Evolutionary conservation across 2,113 vertebrate genomes (phyloP).

Genomic region (Pogonocichla stellata): DNA sequence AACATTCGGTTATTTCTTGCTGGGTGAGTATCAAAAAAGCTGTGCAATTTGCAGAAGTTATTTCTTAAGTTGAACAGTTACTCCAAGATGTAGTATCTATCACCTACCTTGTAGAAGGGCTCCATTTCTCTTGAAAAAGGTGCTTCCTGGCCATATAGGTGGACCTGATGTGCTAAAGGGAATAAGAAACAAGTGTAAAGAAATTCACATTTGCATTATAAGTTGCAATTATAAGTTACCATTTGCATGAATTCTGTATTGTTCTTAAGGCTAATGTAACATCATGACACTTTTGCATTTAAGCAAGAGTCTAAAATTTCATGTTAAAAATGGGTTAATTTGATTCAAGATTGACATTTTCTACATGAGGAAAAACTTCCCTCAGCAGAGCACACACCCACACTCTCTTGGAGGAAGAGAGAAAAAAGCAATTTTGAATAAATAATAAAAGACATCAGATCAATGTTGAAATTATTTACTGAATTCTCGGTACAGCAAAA

Average conservation of each 20-base stretch:
- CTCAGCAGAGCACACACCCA: background rate
- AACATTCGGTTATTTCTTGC: background rate
- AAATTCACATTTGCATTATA: background rate
- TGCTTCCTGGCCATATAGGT: constrained; percentile 95
- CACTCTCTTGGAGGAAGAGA: background rate
- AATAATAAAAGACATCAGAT: background rate
- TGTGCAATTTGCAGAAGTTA: background rate
- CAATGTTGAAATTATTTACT: background rate
- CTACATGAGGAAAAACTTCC: background rate
- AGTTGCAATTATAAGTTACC: background rate
- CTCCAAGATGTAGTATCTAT: background rate
- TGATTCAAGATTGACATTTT: constrained; percentile 7
- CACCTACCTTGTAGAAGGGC: constrained; percentile 95
- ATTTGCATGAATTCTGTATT: background rate
- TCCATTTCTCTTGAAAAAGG: constrained; percentile 97
- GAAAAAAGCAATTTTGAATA: background rate
- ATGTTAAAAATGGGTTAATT: constrained; percentile 14
- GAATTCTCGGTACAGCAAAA: background rate
- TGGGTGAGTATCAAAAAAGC: background rate
- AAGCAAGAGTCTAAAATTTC: background rate
- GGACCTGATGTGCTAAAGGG: constrained; percentile 85
- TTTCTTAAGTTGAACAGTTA: background rate
- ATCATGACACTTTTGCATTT: background rate
- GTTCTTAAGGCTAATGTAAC: background rate
- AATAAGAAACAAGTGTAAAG: constrained; percentile 63